Evolutionary conservation across 2,797 vertebrate genomes (phyloP), one percentile per base, ranked within the genome.

Genomic region (Aselliscus stoliczkanus): DNA sequence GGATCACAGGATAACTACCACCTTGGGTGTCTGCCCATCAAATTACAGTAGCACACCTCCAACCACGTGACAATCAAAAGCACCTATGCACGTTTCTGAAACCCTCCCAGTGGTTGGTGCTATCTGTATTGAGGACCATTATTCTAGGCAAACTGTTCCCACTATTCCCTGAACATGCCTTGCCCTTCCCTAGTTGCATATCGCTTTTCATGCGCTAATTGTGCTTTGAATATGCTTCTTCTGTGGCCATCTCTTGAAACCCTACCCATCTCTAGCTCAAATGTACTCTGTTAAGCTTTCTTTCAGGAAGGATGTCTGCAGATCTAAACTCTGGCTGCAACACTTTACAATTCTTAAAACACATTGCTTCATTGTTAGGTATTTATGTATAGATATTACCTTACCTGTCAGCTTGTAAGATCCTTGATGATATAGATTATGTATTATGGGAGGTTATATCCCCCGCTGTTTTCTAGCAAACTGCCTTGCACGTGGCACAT

Each of bases 211-310:
- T 14, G 64, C 67, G 81, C 29, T 54, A 44, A 72, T 85, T 82
- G 89, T 70, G 60, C 50, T 92, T 82, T 37, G 39, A 83, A 90
- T 80, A 56, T 54, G 14, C 44, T 21, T 92, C 58, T 91, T 80
- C 34, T n/a, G 4, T 86, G 91, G 90, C 77, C 29, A 54, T 62
- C 39, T 88, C 90, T 96, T 86, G 58, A 96, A 95, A 87, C 31
- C 34, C 47, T 52, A 73, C 25, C 58, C 50, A 39, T 27, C 56
- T 90, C 18, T 60, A 9, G 21, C 10, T 89, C 81, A 87, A 58
- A 58, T 67, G 67, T 18, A 37, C 18, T 14, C 27, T n/a, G 47
- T 47, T 44, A 7, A 80, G 18, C n/a, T 73, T 72, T 95, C 42
- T 47, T 92, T 85, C 29, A 91, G 80, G 29, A 90, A 18, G 5